A percentile compares a stretch with the other conserved stretches of the same genome.
Conservation (phyloP, 2,888 invertebrate species). For the Cheilosia scutellata region DNA sequence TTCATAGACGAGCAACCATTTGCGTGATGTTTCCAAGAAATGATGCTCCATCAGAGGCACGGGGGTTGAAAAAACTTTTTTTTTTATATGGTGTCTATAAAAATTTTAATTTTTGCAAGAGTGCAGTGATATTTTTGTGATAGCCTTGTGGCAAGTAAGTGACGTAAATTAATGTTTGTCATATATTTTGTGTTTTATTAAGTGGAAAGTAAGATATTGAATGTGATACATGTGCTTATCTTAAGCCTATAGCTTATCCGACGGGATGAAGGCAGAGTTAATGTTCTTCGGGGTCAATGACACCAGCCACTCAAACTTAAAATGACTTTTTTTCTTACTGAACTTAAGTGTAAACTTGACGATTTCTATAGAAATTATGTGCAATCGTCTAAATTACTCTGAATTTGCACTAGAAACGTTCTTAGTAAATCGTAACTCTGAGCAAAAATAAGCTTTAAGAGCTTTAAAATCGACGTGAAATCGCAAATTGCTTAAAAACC, state of each 20-base stretch:
- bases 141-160: neutral
- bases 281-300: neutral
- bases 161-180: neutral
- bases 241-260: neutral
- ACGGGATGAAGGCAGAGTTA: neutral
- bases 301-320: no score
- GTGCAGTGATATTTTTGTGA: neutral
- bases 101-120: neutral
- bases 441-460: no score
- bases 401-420: no score
- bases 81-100: neutral
- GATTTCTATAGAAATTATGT: no score
- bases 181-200: constrained; percentile 1
- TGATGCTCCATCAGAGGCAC: neutral
- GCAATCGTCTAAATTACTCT: no score
- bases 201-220: constrained; percentile 12
- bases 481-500: no score
- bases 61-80: neutral
- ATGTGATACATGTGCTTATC: neutral
- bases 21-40: neutral
- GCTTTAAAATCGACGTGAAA: no score
- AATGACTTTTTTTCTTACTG: no score
- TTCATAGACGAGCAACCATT: neutral
- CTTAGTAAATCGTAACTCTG: no score
- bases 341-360: no score